These are phyloP conservation scores for Sciurus vulgaris DNA, from an alignment of 2,797 vertebrate genomes.

Conservation along the genomic window DNA sequence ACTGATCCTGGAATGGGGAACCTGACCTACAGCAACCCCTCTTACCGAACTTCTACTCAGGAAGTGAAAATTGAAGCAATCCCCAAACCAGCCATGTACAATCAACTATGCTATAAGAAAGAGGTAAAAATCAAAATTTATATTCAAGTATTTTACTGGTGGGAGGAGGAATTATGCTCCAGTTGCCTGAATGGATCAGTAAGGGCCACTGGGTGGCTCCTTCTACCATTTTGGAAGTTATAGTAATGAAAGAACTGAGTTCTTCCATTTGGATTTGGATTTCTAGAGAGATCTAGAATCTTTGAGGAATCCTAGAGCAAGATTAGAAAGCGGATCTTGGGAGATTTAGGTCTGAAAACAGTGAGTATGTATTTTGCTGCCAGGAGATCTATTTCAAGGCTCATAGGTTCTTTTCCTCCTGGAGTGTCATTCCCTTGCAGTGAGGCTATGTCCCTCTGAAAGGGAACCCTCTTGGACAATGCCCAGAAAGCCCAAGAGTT, in stretches of 20 bases:
- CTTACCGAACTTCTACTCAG: slow-evolving; percentile 97
- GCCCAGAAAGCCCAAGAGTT: background rate
- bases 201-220: background rate
- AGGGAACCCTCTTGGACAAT: background rate
- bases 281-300: slow-evolving; percentile 20
- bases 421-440: background rate
- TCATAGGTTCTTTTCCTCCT: background rate
- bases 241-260: slow-evolving; percentile 43
- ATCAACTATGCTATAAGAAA: slow-evolving; percentile 97
- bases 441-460: background rate
- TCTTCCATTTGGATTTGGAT: too few relatives aligned
- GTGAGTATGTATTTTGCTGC: background rate
- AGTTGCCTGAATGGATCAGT: background rate
- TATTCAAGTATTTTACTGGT: background rate
- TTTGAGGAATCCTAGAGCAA: background rate
- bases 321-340: slow-evolving; percentile 16
- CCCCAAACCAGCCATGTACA: slow-evolving; percentile 96
- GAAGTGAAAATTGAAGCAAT: slow-evolving; percentile 97
- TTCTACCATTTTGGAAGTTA: background rate
- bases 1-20: slow-evolving; percentile 95
- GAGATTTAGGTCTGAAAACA: background rate
- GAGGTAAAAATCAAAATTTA: slow-evolving; percentile 90
- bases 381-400: background rate
- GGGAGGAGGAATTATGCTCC: background rate
- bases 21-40: slow-evolving; percentile 98